phyloP scores from a whole-genome alignment of 1,140 invertebrate genomes.

The Daktulosphaira vitifoliae region DNA sequence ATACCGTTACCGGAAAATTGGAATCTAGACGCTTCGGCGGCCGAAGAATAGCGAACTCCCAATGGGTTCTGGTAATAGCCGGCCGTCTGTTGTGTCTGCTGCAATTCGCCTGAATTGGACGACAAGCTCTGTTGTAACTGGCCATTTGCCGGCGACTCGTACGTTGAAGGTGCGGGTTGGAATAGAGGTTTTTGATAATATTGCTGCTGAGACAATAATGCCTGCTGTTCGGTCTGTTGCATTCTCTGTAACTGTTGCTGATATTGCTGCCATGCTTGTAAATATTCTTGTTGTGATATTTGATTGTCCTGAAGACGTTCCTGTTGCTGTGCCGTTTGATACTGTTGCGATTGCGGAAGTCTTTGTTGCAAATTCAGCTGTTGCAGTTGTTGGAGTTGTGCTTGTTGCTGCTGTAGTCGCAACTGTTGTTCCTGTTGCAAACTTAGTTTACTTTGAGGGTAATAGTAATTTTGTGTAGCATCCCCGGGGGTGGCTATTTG shows the following conservation, averaged over 20 bases:
- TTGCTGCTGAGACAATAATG: constrained; percentile 30
- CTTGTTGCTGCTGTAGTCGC: neutral
- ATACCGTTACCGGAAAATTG: constrained; percentile 33
- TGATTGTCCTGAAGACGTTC: neutral
- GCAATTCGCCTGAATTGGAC: neutral
- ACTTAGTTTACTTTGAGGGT: neutral
- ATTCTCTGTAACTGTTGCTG: neutral
- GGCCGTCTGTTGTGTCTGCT: too few relatives aligned
- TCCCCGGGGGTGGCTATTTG: neutral
- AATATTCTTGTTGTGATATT: neutral
- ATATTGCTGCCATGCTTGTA: constrained; percentile 1
- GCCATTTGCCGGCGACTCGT: neutral
- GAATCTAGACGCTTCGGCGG: constrained; percentile 33
- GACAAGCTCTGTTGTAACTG: constrained; percentile 4
- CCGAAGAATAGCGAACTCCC: constrained; percentile 32
- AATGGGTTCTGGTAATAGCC: constrained; percentile 12
- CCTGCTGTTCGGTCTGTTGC: neutral
- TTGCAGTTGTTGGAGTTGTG: constrained; percentile 19
- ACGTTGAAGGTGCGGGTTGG: neutral
- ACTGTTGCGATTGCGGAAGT: constrained; percentile 22
- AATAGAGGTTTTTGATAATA: constrained; percentile 13
- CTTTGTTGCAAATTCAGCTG: neutral
- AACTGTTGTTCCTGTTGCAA: constrained; percentile 12
- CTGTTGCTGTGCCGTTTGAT: constrained; percentile 37
- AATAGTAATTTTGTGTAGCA: neutral